phyloP scores from a whole-genome alignment of 2,113 vertebrate species.

The Dolichallabes microphthalmus region DNA sequence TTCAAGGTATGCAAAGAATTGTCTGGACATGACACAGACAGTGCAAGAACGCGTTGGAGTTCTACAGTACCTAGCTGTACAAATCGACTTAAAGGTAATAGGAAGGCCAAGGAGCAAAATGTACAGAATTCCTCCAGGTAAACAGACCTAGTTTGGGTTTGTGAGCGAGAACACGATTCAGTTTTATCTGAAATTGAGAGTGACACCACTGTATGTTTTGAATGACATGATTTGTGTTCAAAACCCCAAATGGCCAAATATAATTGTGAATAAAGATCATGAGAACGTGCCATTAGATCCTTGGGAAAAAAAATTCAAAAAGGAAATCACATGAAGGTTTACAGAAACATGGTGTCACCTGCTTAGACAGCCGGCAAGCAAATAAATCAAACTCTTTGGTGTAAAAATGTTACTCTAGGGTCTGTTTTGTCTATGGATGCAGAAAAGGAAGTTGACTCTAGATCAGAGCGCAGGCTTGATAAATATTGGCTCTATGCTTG shows the following conservation, averaged over 20 bases:
- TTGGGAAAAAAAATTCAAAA: constrained; percentile 13
- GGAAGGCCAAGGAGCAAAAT: constrained; percentile 40
- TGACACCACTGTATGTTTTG: neutral
- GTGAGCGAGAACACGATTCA: constrained; percentile 24
- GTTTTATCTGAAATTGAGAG: constrained; percentile 15
- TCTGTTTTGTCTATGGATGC: neutral
- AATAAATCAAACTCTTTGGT: neutral
- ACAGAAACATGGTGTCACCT: neutral
- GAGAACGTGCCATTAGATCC: constrained; percentile 24
- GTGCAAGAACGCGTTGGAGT: neutral
- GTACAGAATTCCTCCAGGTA: constrained; percentile 31
- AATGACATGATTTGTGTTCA: constrained; percentile 8
- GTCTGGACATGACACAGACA: neutral
- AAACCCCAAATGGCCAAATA: constrained; percentile 26
- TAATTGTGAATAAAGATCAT: neutral
- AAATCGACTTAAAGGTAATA: neutral
- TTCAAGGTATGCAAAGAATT: constrained; percentile 15
- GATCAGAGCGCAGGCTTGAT: constrained; percentile 4
- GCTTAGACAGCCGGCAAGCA: neutral
- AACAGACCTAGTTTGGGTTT: constrained; percentile 12
- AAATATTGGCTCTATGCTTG: constrained; percentile 19
- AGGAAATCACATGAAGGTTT: constrained; percentile 26
- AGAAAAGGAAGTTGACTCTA: neutral
- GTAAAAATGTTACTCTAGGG: neutral
- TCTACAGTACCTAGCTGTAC: neutral